phyloP scores from a whole-genome alignment of 1,140 invertebrate species.

The Trachymyrmex cornetzi region DNA sequence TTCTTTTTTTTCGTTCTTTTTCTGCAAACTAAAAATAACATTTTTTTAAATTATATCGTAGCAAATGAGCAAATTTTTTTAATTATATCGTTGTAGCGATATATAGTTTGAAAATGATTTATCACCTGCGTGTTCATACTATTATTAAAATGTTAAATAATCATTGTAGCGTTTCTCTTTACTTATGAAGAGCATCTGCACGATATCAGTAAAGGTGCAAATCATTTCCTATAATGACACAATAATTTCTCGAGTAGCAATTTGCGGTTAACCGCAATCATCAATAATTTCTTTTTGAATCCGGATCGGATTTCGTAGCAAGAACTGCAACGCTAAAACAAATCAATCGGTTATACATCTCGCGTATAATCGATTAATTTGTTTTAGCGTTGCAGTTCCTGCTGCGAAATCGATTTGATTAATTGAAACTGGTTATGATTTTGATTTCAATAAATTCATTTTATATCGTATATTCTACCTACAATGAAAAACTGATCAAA shows the following conservation, averaged over 20 bases:
- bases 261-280: conserved; percentile 20
- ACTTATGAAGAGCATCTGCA: not conserved
- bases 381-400: not conserved
- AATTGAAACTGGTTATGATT: not conserved
- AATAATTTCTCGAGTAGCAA: not conserved
- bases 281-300: not conserved
- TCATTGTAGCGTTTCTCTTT: not conserved
- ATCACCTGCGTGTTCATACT: not conserved
- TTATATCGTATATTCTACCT: not conserved
- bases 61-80: no score
- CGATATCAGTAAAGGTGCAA: not conserved
- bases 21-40: no score
- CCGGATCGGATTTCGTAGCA: not conserved
- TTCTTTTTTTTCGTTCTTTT: no score
- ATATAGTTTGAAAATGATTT: not conserved
- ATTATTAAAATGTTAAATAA: conserved; percentile 1
- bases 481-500: not conserved
- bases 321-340: not conserved
- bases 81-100: no score
- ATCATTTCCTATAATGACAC: conserved; percentile 4
- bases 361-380: not conserved
- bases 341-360: no score
- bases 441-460: not conserved
- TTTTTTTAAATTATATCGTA: no score
- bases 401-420: no score